Evolutionary conservation across 2,888 invertebrate species (phyloP).

Genomic region (Acleris sparsana): DNA sequence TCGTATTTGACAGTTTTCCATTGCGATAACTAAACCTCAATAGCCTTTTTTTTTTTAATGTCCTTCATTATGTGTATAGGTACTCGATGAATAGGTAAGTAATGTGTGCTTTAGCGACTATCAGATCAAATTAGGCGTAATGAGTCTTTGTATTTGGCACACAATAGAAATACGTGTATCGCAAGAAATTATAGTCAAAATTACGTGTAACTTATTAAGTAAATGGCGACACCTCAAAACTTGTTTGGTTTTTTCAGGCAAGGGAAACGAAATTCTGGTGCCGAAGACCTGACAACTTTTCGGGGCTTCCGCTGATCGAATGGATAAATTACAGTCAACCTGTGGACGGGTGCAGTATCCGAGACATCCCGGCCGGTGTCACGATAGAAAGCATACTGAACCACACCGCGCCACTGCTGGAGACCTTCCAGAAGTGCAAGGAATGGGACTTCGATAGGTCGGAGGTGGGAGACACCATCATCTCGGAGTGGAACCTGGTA

Average conservation of each 20-base stretch:
- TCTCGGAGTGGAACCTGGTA: constrained; percentile 90
- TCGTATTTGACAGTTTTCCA: too few relatives aligned
- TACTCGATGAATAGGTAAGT: too few relatives aligned
- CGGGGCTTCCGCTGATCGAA: constrained; percentile 75
- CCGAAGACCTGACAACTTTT: constrained; percentile 82
- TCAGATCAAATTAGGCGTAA: too few relatives aligned
- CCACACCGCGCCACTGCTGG: constrained; percentile 64
- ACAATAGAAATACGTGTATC: too few relatives aligned
- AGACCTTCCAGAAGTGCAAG: constrained; percentile 77
- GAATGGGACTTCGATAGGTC: constrained; percentile 85
- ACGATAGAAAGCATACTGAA: constrained; percentile 68
- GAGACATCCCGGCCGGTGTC: constrained; percentile 68
- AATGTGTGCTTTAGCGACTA: too few relatives aligned
- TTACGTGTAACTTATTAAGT: too few relatives aligned
- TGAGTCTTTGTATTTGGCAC: too few relatives aligned
- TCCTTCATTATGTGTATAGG: too few relatives aligned
- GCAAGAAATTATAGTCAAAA: too few relatives aligned
- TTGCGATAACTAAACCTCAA: too few relatives aligned
- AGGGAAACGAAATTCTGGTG: constrained; percentile 88
- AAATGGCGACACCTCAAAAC: neutral
- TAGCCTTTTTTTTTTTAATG: too few relatives aligned
- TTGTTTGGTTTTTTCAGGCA: constrained; percentile 71
- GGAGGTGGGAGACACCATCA: constrained; percentile 86
- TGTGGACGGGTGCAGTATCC: constrained; percentile 81
- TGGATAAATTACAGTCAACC: constrained; percentile 89